Evolutionary conservation across 2,113 vertebrate species (phyloP), one percentile per base, ranked within the genome.

Genomic region (Microtus ochrogaster): DNA sequence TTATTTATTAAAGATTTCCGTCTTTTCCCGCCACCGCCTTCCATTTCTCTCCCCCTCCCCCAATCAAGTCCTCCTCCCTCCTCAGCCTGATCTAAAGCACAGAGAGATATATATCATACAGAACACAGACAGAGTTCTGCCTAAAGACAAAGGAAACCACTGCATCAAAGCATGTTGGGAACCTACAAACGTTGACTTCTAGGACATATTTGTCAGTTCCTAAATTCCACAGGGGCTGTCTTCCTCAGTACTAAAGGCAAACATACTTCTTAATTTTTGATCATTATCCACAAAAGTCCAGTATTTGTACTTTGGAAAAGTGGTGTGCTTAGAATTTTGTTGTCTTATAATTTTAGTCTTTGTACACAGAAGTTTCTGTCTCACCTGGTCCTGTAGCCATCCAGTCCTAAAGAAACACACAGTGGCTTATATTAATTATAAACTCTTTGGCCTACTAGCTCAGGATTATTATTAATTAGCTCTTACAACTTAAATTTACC

Each of bases 121-220:
- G 78, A 84, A 93, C 92, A 55, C 94, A 89, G 86, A 86, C 72
- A 44, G 66, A 96, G 19, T 28, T 39, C 49, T 81, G 70, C 68
- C 76, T 61, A 30, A 92, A 93, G 73, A 76, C 36, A 72, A 52
- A 95, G 93, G n/a, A 72, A 96, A 65, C 49, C 93, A 11, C 39
- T 76, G 52, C 72, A 68, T 94, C 93, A 94, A 28, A 95, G 89
- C 36, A n/a, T 84, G 78, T 63, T 33, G 61, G 96, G 77, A 95
- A 17, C 70, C 55, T 63, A 90, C 6, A 17, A 30, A 93, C 66
- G 44, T 91, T 36, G 7, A 3, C 93, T 87, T 16, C 55, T 36
- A 76, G 90, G 89, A 55, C 39, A 73, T 55, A 41, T 86, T 47
- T 86, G 44, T 52, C 61, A 94, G 16, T 95, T 66, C 58, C 83